Percentiles rank a stretch among this genome's conserved stretches.
phyloP scores from a whole-genome alignment of 2,113 vertebrate species.

The Elaphurus davidianus region DNA sequence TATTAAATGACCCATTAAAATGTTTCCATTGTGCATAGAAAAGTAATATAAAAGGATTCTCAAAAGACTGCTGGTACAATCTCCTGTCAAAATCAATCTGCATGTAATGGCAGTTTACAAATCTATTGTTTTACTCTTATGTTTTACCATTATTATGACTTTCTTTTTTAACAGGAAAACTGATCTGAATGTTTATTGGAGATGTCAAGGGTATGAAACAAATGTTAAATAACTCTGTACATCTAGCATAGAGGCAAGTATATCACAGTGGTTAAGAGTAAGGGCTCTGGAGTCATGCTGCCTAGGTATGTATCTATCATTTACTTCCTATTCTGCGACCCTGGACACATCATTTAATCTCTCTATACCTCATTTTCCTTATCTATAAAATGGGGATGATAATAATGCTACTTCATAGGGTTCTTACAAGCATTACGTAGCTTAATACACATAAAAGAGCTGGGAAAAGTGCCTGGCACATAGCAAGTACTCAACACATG shows the following conservation, averaged over 20 bases:
- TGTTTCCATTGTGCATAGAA: constrained; percentile 38
- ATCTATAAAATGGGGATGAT: constrained; percentile 8
- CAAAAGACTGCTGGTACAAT: neutral
- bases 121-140: constrained; percentile 6
- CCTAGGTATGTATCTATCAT: constrained; percentile 25
- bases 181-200: neutral
- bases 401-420: neutral
- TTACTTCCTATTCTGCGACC: constrained; percentile 28
- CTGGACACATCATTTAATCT: constrained; percentile 24
- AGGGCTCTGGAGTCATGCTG: neutral
- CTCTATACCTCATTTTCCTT: constrained; percentile 22
- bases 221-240: neutral
- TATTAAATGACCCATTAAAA: constrained; percentile 23
- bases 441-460: constrained; percentile 35
- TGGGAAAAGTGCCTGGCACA: constrained; percentile 3
- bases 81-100: constrained; percentile 36
- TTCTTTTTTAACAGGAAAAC: constrained; percentile 20
- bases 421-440: constrained; percentile 40
- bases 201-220: neutral
- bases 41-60: constrained; percentile 37
- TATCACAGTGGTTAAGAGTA: constrained; percentile 3
- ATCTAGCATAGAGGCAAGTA: neutral
- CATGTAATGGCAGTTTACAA: constrained; percentile 15
- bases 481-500: constrained; percentile 15
- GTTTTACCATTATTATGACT: constrained; percentile 35